Evolutionary conservation across 1,140 invertebrate genomes (phyloP), one percentile per base, ranked within the genome.

Genomic region (Ceratoteleas bidentatus): DNA sequence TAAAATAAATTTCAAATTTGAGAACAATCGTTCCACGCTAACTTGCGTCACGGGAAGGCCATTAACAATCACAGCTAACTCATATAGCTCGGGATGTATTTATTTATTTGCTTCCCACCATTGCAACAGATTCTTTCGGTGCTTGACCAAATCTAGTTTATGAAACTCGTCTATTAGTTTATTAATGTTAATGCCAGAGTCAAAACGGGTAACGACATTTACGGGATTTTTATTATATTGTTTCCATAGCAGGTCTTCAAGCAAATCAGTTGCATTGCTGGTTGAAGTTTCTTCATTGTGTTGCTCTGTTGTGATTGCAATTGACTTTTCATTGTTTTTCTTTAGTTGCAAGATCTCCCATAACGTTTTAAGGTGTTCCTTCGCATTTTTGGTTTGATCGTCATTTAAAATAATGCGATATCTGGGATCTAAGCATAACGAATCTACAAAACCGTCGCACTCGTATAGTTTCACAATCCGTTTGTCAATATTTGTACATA

Each of bases 391-490:
- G 13, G 11, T 54, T 54, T 54, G 53, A 6, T 34, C 53, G 3
- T 13, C 53, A 3, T 32, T 11, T n/a, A 54, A n/a, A 13, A 54
- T 5, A 5, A 54, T 33, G 3, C 53, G 53, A 54, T 54, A 54
- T 36, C 53, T 9, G n/a, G 53, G 53, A 34, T 54, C 53, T n/a
- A 54, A 54, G 34, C 13, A 54, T n/a, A 54, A n/a, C 5, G 53
- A 54, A 6, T 24, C 7, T 6, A 54, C n/a, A 54, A 33, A 13
- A 6, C 10, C 53, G 14, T 54, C 53, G n/a, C 53, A 54, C 5
- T 54, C 53, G 33, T 36, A 34, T 4, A 54, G n/a, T 6, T 16
- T n/a, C 3, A n/a, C 33, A 34, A 54, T 13, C 7, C 33, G 24
- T 2, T 16, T 24, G 3, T 16, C 53, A 13, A 54, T 54, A 3